phyloP scores from a whole-genome alignment of 2,888 invertebrate species.

The Ectropis crepuscularia region DNA sequence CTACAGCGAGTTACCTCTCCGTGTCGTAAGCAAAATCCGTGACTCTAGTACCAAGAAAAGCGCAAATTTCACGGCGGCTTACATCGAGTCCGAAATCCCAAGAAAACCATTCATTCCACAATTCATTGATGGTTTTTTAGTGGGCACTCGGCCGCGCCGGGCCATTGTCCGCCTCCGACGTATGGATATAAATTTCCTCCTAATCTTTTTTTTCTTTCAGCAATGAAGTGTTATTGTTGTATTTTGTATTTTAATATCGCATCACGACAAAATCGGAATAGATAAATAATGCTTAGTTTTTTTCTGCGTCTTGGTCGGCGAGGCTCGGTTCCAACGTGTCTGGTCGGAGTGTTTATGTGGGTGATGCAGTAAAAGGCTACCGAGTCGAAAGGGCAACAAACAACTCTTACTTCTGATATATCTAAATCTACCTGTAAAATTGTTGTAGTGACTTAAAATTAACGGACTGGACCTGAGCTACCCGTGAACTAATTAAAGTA shows the following conservation, averaged over 20 bases:
- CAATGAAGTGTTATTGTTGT: slow-evolving; percentile 77
- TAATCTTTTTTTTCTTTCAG: slow-evolving; percentile 58
- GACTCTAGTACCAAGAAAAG: slow-evolving; percentile 50
- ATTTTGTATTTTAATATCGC: slow-evolving; percentile 80
- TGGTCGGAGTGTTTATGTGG: slow-evolving; percentile 55
- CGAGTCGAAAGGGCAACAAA: no score
- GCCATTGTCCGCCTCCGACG: slow-evolving; percentile 57
- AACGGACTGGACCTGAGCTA: no score
- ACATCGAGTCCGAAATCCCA: slow-evolving; percentile 56
- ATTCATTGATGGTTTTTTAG: slow-evolving; percentile 73
- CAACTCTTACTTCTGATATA: no score
- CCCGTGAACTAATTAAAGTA: no score
- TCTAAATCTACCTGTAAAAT: no score
- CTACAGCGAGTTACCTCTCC: neutral
- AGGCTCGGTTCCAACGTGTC: slow-evolving; percentile 71
- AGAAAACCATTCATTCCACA: slow-evolving; percentile 55
- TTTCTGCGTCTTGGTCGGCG: slow-evolving; percentile 53
- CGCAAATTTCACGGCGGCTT: slow-evolving; percentile 67
- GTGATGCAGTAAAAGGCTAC: no score
- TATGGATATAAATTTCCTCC: slow-evolving; percentile 68
- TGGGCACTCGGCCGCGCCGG: slow-evolving; percentile 54
- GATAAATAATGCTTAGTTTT: slow-evolving; percentile 76
- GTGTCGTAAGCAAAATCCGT: neutral
- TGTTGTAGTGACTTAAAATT: no score
- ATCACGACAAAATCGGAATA: slow-evolving; percentile 71